Percentiles rank a stretch among this genome's conserved stretches.
Evolutionary conservation across 2,797 vertebrate genomes (phyloP).

Genomic region (Vireo griseus): DNA sequence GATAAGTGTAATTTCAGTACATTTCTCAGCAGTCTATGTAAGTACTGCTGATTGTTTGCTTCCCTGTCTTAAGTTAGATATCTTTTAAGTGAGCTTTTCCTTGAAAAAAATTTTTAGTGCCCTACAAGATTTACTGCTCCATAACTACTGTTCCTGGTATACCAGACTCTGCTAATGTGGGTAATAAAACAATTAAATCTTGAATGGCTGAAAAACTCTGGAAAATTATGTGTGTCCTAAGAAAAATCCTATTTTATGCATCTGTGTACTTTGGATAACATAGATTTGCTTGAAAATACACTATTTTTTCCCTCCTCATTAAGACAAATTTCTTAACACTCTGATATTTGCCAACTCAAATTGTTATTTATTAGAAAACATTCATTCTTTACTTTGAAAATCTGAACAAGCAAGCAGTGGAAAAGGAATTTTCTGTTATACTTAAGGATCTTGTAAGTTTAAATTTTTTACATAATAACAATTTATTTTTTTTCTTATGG

Average conservation of each 20-base stretch:
- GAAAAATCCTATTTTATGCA: not conserved
- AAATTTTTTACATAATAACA: not conserved
- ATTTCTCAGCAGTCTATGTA: not conserved
- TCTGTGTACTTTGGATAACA: not conserved
- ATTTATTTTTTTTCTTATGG: not conserved
- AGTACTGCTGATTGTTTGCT: not conserved
- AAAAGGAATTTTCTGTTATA: not conserved
- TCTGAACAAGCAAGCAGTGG: not conserved
- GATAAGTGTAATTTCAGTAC: not conserved
- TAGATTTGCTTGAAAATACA: not conserved
- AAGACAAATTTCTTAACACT: not conserved
- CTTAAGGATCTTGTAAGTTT: not conserved
- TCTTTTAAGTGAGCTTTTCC: not conserved
- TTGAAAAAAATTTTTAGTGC: not conserved
- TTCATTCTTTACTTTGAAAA: not conserved
- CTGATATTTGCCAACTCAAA: not conserved
- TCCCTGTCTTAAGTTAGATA: not conserved
- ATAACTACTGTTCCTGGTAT: not conserved
- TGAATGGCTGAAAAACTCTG: not conserved
- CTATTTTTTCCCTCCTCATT: accelerated
- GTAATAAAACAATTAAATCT: not conserved
- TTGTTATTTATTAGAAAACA: not conserved
- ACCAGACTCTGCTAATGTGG: not conserved
- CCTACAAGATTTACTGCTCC: not conserved
- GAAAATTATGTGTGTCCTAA: not conserved